These are phyloP conservation scores for Hedya salicella DNA, from an alignment of 2,888 invertebrate species.

Conservation along the genomic window DNA sequence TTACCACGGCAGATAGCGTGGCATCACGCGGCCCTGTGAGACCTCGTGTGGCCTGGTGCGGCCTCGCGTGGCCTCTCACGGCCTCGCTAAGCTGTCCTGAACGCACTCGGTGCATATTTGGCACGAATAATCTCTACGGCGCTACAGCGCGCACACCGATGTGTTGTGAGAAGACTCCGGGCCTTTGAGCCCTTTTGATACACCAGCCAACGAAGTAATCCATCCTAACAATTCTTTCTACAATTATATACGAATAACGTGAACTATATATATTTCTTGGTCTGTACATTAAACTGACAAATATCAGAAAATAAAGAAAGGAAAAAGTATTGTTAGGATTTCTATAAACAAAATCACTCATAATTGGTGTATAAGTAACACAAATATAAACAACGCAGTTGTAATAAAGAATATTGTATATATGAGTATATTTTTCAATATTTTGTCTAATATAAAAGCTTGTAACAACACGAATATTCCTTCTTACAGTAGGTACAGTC, in stretches of 20 bases:
- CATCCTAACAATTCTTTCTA: background rate
- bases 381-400: background rate
- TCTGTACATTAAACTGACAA: background rate
- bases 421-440: background rate
- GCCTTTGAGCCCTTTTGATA: background rate
- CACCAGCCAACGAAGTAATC: background rate
- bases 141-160: constrained; percentile 19
- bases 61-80: background rate
- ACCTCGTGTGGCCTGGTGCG: background rate
- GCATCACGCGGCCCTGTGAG: no score
- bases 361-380: background rate
- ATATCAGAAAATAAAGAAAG: background rate
- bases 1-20: background rate
- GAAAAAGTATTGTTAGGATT: background rate
- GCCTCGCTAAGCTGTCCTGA: constrained; percentile 33
- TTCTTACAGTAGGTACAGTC: background rate
- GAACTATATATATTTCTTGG: background rate
- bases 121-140: constrained; percentile 63
- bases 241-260: no score
- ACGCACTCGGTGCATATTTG: constrained; percentile 71
- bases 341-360: background rate
- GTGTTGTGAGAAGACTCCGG: constrained; percentile 13
- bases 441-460: background rate
- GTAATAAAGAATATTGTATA: background rate
- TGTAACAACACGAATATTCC: background rate